Evolutionary conservation across 2,113 vertebrate genomes (phyloP).

Genomic region (Petroica traversi): DNA sequence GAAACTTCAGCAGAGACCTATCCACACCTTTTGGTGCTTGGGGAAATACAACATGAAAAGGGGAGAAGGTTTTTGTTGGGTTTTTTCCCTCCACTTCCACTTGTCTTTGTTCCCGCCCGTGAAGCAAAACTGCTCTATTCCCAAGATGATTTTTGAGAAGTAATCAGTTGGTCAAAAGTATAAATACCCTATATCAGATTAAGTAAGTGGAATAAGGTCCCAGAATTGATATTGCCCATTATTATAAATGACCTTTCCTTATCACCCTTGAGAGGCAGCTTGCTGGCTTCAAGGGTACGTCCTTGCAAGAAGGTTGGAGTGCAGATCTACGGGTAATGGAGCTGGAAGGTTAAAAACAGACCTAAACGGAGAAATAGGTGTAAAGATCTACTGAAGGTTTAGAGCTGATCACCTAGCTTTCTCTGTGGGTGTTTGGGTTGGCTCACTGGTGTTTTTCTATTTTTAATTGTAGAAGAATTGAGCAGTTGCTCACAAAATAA

Average conservation of each 20-base stretch:
- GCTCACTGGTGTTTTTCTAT: not conserved
- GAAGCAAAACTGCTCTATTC: not conserved
- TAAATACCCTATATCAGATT: not conserved
- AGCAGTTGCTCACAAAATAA: not conserved
- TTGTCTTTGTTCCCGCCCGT: not conserved
- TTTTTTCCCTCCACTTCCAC: not conserved
- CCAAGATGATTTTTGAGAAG: not conserved
- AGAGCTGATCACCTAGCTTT: not conserved
- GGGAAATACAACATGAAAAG: not conserved
- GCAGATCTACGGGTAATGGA: not conserved
- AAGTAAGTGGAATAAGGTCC: not conserved
- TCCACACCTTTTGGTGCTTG: constrained; percentile 23
- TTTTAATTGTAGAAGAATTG: not conserved
- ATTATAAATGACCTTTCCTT: not conserved
- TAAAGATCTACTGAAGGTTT: not conserved
- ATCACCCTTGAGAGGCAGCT: not conserved
- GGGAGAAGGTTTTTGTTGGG: not conserved
- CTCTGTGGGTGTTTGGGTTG: accelerated
- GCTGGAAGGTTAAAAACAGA: not conserved
- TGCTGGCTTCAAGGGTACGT: not conserved
- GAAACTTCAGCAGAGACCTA: constrained; percentile 20
- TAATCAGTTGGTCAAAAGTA: not conserved
- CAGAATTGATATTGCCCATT: not conserved
- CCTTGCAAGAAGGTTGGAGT: not conserved
- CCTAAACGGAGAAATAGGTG: not conserved